Base-by-base conservation (phyloP, 2,797 vertebrate genomes). In the Glossophaga mutica region DNA sequence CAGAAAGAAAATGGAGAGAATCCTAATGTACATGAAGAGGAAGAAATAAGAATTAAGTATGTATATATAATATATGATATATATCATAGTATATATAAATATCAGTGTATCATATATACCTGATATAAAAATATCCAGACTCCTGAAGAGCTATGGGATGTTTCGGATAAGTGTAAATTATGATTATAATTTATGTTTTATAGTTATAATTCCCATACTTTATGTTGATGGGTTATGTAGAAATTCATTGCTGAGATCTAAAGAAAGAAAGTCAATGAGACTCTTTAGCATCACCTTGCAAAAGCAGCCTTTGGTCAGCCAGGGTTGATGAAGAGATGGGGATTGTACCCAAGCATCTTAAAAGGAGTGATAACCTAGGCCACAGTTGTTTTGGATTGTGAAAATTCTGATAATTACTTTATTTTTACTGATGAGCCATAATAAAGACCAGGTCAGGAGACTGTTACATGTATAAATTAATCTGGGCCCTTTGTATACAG, bases 21-120 rank as follows among this genome's bases (percentile, higher is more conserved):
- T 24, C 39, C 55, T 29, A 96, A 96, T 44, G 84, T 90, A 39
- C 48, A 83, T 7, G 95, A 97, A 96, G 76, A 87, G 94, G 57
- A 93, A 91, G 81, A 83, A 96, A 90, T 22, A 90, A 67, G 19
- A 79, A 0, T 29, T 67, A 93, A 71, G 87, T 95, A 96, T 93
- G 97, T 95, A 74, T 73, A 91, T 97, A 95, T 77, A 86, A 42
- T 11, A 9, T 34, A 11, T 32, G 4, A 70, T 22, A 52, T 24
- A 9, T 76, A 42, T 26, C 1, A 22, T 34, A 4, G 7, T n/a
- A 34, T 79, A 32, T 2, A 42, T 74, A 65, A 83, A 32, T 48
- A 14, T 39, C 9, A 19, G 5, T 70, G 22, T 16, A 11, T 85
- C 3, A 1, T 55, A 24, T 9, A n/a, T 10, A 34, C 0, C 10